Base-by-base conservation (phyloP, 2,113 vertebrate species). In the Tetrax tetrax region DNA sequence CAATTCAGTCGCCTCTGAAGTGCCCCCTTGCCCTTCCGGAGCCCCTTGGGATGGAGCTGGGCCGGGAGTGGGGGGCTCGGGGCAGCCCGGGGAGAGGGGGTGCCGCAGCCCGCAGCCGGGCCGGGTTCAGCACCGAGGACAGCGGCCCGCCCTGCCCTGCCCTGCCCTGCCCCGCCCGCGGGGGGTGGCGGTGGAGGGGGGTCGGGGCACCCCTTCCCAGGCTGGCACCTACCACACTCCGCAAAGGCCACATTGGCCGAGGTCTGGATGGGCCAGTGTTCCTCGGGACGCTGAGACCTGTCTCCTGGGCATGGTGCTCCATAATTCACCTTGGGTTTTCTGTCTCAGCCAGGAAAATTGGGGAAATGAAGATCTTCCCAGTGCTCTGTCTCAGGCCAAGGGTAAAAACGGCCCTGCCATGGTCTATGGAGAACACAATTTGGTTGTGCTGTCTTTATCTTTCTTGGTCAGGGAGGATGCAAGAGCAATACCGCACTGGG, bases 41-140 rank as follows among this genome's bases (percentile, higher is more conserved):
- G 14, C 6, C 6, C 24, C 5, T 9, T 10, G n/a, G 33, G 66
- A 27, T 43, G 23, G 12, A 54, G 16, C 6, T 3, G 4, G 35
- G 14, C 19, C 4, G 20, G 38, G 17, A 33, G 3, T 2, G 6
- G 50, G 16, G 21, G 5, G 4, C 11, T 16, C 2, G 2, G n/a
- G 21, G 14, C 8, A 14, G 16, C 29, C 14, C 0, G 20, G 2
- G 3, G 7, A 22, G 38, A 1, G 0, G 13, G 20, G n/a, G 7
- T 50, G 45, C 48, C 2, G 6, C 43, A 33, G n/a, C 2, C n/a
- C 5, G 1, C 23, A 5, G 5, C 2, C 2, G 2, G 29, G 22
- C 2, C 4, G 38, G 12, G 17, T 87, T 95, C 95, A 97, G 94
- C 45, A 95, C 90, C 83, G 51, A 90, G 94, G 83, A 93, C 50